A percentile compares a stretch with the other conserved stretches of the same genome.
phyloP scores from a whole-genome alignment of 2,888 invertebrate genomes.

The Aphidoletes aphidimyza region DNA sequence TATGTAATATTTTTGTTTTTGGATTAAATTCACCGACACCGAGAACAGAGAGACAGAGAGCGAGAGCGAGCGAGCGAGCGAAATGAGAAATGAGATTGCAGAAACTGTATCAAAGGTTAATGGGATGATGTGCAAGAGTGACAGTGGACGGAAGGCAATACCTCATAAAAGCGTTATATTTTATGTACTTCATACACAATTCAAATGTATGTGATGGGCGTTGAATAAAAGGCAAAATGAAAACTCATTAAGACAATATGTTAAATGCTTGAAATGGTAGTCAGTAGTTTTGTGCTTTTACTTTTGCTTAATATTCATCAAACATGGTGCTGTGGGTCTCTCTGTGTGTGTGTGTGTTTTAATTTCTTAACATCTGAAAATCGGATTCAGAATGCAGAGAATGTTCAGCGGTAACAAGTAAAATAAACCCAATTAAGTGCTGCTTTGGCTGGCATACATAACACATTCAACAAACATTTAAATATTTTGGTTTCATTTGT shows the following conservation, averaged over 20 bases:
- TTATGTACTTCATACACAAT: background rate
- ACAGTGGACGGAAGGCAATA: constrained; percentile 8
- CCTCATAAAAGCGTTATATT: background rate
- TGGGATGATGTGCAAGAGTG: background rate
- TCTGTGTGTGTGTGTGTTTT: background rate
- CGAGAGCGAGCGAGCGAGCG: background rate
- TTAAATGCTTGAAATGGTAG: background rate
- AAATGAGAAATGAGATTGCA: background rate
- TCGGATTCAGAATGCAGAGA: constrained; percentile 41
- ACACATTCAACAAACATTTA: constrained; percentile 5
- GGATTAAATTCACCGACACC: background rate
- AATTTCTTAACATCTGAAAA: too few species aligned
- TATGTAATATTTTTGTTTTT: constrained; percentile 11
- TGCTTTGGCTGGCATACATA: background rate
- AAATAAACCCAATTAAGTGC: constrained; percentile 44
- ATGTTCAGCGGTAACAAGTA: background rate
- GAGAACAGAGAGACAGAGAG: background rate
- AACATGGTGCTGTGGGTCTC: background rate
- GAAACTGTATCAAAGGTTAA: constrained; percentile 28
- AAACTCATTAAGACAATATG: constrained; percentile 44
- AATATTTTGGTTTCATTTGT: constrained; percentile 9
- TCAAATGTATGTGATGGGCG: background rate
- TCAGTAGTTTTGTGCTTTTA: constrained; percentile 27
- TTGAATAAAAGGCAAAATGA: background rate
- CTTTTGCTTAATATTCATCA: background rate